Evolutionary conservation across 2,113 vertebrate species (phyloP).

Genomic region (human (Homo sapiens)): DNA sequence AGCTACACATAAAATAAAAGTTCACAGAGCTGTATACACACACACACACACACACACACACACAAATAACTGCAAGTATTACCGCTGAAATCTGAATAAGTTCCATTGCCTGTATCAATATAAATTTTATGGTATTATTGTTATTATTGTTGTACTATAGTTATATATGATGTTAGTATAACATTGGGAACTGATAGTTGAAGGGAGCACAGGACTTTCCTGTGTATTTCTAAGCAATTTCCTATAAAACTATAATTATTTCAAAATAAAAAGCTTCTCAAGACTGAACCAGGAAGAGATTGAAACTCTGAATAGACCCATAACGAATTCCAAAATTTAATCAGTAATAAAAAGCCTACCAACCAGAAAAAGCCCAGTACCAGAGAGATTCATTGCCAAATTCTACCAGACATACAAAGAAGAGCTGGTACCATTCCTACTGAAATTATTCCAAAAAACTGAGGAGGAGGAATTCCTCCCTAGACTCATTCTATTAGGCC

Average conservation of each 20-base stretch:
- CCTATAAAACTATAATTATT: background rate
- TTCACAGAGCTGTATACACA: background rate
- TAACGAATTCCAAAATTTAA: no score
- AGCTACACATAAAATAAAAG: background rate
- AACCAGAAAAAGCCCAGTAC: no score
- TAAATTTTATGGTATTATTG: background rate
- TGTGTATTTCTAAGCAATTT: background rate
- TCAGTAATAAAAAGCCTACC: no score
- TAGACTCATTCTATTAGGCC: no score
- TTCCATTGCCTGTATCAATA: background rate
- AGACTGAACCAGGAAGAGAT: no score
- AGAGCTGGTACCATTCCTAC: no score
- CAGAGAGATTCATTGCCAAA: no score
- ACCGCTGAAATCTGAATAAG: background rate
- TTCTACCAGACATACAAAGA: no score
- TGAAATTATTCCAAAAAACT: no score
- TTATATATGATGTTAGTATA: background rate
- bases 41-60: background rate
- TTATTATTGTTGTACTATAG: background rate
- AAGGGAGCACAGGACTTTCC: background rate
- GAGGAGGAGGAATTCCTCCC: no score
- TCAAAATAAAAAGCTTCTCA: background rate
- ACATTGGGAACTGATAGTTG: background rate
- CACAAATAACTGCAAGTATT: background rate
- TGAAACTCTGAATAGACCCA: no score